Conservation (phyloP, 2,888 invertebrate species). For the Pheosia gnoma region DNA sequence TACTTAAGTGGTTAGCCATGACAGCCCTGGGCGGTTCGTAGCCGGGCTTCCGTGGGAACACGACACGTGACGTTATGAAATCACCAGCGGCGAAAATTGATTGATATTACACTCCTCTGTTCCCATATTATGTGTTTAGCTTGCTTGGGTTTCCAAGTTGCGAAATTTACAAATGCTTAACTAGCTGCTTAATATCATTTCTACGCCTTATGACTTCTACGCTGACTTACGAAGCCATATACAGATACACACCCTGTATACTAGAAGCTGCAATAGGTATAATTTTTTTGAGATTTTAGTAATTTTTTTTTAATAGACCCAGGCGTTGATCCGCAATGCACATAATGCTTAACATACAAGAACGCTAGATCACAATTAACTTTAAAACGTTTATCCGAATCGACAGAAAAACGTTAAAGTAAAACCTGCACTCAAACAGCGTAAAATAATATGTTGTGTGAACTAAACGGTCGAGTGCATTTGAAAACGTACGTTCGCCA, state of each 20-base stretch:
- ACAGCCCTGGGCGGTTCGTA: slow-evolving; percentile 77
- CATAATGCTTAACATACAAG: slow-evolving; percentile 9
- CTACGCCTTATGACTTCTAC: too few species aligned
- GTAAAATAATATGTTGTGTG: slow-evolving; percentile 61
- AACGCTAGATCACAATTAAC: slow-evolving; percentile 21
- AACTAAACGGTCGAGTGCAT: slow-evolving; percentile 63
- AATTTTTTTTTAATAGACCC: too few species aligned
- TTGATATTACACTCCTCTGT: slow-evolving; percentile 62
- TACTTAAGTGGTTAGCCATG: slow-evolving; percentile 82
- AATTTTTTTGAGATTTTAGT: too few species aligned
- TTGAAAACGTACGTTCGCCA: slow-evolving; percentile 71
- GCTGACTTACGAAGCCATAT: too few species aligned
- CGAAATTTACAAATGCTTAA: background rate
- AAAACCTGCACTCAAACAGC: slow-evolving; percentile 47
- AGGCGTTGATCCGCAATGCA: slow-evolving; percentile 23
- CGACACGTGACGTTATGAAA: slow-evolving; percentile 79
- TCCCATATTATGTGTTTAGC: slow-evolving; percentile 37
- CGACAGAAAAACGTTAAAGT: slow-evolving; percentile 31
- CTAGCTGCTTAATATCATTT: too few species aligned
- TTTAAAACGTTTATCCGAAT: slow-evolving; percentile 30
- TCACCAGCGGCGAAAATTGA: slow-evolving; percentile 79
- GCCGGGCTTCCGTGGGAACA: slow-evolving; percentile 82
- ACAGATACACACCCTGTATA: too few species aligned
- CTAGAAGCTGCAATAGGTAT: too few species aligned
- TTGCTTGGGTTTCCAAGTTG: background rate